A percentile compares a stretch with the other conserved stretches of the same genome.
phyloP scores from a whole-genome alignment of 1,140 invertebrate genomes.

The Papilio polyxenes region DNA sequence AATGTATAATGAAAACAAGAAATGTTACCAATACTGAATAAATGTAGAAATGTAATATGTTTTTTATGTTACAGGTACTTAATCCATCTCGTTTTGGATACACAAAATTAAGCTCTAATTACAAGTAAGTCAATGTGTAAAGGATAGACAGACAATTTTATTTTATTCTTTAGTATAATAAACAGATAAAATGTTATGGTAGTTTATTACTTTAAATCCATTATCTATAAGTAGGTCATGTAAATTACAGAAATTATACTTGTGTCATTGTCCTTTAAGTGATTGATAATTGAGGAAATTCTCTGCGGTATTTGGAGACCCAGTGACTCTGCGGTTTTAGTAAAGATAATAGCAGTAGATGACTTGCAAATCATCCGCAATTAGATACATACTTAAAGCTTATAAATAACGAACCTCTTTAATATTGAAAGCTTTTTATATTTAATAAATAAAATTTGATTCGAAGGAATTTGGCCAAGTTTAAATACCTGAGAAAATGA shows the following conservation, averaged over 20 bases:
- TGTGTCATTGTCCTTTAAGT: not conserved
- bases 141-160: not conserved
- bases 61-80: slow-evolving; percentile 1
- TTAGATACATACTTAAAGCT: not conserved
- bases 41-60: not conserved
- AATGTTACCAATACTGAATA: not conserved
- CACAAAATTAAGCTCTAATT: not conserved
- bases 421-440: too few relatives aligned
- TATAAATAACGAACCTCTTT: too few relatives aligned
- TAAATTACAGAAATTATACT: not conserved
- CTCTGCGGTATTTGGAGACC: not conserved
- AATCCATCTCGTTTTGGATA: not conserved
- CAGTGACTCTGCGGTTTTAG: not conserved
- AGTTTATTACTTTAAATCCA: too few relatives aligned
- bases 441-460: too few relatives aligned
- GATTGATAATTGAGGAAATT: not conserved
- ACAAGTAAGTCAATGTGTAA: not conserved
- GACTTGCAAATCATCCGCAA: not conserved
- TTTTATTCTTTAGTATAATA: too few relatives aligned
- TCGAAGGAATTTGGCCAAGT: too few relatives aligned
- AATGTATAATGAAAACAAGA: not conserved
- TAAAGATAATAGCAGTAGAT: not conserved
- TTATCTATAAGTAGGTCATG: not conserved
- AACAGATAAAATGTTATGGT: too few relatives aligned
- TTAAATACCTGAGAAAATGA: not conserved